Conservation (phyloP, 2,888 invertebrate genomes). For the Stegana nigrithorax region DNA sequence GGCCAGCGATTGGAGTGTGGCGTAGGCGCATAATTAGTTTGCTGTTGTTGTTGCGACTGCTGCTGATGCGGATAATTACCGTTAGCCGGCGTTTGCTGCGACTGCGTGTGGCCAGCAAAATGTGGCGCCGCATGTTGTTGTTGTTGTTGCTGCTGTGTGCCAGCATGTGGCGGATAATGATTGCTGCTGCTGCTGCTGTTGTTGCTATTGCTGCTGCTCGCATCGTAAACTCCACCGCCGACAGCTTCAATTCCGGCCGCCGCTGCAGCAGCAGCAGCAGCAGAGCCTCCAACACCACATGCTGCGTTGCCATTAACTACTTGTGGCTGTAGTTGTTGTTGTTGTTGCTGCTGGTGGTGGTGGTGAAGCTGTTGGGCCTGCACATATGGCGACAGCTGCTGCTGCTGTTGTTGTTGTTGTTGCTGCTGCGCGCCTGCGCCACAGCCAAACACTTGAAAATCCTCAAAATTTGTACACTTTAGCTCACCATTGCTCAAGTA, state of each 20-base stretch:
- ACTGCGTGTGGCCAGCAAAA: slow-evolving; percentile 23
- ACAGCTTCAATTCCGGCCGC: slow-evolving; percentile 21
- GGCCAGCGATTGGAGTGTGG: slow-evolving; percentile 43
- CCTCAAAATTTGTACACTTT: slow-evolving; percentile 66
- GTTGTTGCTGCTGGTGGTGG: slow-evolving; percentile 33
- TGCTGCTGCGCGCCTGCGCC: slow-evolving; percentile 39
- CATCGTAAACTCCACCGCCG: slow-evolving; percentile 23
- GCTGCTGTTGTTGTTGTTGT: slow-evolving; percentile 33
- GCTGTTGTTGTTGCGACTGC: slow-evolving; percentile 44
- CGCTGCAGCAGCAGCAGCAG: slow-evolving; percentile 24
- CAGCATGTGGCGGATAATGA: slow-evolving; percentile 2
- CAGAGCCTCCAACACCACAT: slow-evolving; percentile 23
- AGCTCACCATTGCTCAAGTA: slow-evolving; percentile 68
- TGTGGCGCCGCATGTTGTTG: neutral
- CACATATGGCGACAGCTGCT: slow-evolving; percentile 27
- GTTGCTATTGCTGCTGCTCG: slow-evolving; percentile 29
- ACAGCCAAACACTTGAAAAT: slow-evolving; percentile 64
- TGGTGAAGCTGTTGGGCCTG: slow-evolving; percentile 33
- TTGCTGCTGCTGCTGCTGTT: slow-evolving; percentile 15
- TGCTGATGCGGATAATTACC: slow-evolving; percentile 7
- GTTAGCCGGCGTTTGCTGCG: slow-evolving; percentile 28
- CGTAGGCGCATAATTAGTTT: slow-evolving; percentile 55
- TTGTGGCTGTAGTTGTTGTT: slow-evolving; percentile 31
- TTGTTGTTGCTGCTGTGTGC: neutral
- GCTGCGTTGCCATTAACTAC: slow-evolving; percentile 23